These are phyloP conservation scores for Halocynthia roretzi DNA, from an alignment of 23 tunicate species.

Conservation along the genomic window DNA sequence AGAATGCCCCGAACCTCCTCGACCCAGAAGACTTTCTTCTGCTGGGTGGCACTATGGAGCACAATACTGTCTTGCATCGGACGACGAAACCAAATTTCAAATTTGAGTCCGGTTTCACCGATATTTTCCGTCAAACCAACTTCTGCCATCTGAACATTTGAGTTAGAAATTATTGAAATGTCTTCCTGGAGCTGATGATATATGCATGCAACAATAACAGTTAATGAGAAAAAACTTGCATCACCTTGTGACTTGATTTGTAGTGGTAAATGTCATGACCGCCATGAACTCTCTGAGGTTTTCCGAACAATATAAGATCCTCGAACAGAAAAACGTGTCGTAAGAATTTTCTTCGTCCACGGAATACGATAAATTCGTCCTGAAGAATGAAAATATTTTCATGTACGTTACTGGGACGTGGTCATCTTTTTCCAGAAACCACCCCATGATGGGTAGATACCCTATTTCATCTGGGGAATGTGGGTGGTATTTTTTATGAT, in stretches of 20 bases:
- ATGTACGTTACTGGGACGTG: too few species aligned
- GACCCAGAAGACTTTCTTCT: constrained; percentile 75
- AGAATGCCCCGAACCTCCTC: constrained; percentile 81
- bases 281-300: constrained; percentile 67
- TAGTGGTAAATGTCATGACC: constrained; percentile 95
- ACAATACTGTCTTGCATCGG: constrained; percentile 67
- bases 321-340: constrained; percentile 92
- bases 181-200: neutral
- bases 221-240: neutral
- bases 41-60: constrained; percentile 40
- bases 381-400: neutral
- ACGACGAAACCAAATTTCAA: constrained; percentile 97
- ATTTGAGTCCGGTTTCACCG: constrained; percentile 80
- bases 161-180: neutral
- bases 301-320: constrained; percentile 80
- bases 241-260: constrained; percentile 91
- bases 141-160: constrained; percentile 66
- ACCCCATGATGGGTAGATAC: too few species aligned
- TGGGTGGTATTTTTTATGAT: too few species aligned
- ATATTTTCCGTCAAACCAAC: constrained; percentile 96
- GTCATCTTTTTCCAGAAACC: too few species aligned
- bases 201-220: neutral
- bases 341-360: constrained; percentile 72
- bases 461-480: too few species aligned
- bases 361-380: constrained; percentile 77